phyloP scores from a whole-genome alignment of 2,888 invertebrate genomes.

The Eristalis arbustorum region DNA sequence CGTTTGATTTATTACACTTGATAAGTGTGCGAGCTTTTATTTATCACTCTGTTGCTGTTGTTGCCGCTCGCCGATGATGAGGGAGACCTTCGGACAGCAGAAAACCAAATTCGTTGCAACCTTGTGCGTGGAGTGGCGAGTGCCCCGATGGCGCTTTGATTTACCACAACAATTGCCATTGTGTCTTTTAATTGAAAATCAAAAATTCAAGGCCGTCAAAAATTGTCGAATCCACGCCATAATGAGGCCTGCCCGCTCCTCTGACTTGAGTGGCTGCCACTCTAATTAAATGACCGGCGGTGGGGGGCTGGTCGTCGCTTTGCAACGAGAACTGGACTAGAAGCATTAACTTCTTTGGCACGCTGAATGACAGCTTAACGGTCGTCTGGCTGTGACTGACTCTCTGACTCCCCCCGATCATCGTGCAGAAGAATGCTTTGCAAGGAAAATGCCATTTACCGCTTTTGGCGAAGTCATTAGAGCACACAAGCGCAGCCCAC shows the following conservation, averaged over 20 bases:
- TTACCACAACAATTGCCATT: conserved; percentile 21
- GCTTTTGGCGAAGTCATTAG: conserved; percentile 39
- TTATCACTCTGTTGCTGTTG: neutral
- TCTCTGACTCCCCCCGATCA: no score
- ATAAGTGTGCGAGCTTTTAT: conserved; percentile 7
- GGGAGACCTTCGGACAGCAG: neutral
- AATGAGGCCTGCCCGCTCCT: conserved; percentile 9
- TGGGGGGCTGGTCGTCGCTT: neutral
- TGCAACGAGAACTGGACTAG: conserved; percentile 31
- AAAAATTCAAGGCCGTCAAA: conserved; percentile 24
- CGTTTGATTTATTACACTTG: conserved; percentile 17
- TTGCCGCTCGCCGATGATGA: neutral
- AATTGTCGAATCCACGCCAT: neutral
- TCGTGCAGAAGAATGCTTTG: no score
- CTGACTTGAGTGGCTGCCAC: no score
- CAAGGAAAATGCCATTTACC: conserved; percentile 1
- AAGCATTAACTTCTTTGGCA: conserved; percentile 48
- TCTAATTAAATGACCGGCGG: conserved; percentile 23
- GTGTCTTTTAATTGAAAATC: conserved; percentile 30
- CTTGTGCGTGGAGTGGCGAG: neutral
- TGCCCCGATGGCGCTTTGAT: neutral
- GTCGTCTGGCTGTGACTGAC: neutral
- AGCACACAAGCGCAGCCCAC: neutral
- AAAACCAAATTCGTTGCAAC: neutral
- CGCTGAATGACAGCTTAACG: conserved; percentile 41